Evolutionary conservation across 2,888 invertebrate species (phyloP).

Genomic region (Apamea epomidion): DNA sequence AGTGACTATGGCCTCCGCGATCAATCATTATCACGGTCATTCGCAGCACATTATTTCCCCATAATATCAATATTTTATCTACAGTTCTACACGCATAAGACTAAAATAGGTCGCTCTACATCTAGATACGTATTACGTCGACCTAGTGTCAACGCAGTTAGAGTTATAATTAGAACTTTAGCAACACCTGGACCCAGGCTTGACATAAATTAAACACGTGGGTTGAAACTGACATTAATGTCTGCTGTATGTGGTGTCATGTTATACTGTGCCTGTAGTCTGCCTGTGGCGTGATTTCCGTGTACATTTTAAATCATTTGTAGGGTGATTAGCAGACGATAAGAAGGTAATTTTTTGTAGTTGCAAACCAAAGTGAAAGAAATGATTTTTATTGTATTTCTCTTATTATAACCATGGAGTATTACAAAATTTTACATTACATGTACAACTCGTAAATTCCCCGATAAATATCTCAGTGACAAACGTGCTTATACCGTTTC

Average conservation of each 20-base stretch:
- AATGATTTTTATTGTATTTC: neutral
- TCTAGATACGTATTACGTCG: neutral
- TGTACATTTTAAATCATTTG: neutral
- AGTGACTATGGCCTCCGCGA: neutral
- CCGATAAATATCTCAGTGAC: conserved; percentile 49
- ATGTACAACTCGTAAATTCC: conserved; percentile 12
- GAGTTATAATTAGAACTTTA: conserved; percentile 49
- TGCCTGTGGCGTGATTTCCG: conserved; percentile 2
- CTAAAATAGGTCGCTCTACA: conserved; percentile 11
- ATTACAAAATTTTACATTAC: conserved; percentile 1
- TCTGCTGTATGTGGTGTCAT: conserved; percentile 9
- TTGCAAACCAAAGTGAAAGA: neutral
- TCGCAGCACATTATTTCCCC: neutral
- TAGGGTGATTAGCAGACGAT: no score
- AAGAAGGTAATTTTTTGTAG: neutral
- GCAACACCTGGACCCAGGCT: conserved; percentile 38
- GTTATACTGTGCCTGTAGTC: neutral
- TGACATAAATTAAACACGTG: conserved; percentile 39
- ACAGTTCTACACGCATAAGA: neutral
- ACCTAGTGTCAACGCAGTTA: conserved; percentile 19
- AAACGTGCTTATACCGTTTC: conserved; percentile 35
- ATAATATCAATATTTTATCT: neutral
- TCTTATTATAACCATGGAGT: neutral
- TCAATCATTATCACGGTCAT: neutral
- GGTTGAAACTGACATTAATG: conserved; percentile 10